Evolutionary conservation across 53 echinoderm and acorn worm species (phyloP).

Genomic region (Echinometra lucunter): DNA sequence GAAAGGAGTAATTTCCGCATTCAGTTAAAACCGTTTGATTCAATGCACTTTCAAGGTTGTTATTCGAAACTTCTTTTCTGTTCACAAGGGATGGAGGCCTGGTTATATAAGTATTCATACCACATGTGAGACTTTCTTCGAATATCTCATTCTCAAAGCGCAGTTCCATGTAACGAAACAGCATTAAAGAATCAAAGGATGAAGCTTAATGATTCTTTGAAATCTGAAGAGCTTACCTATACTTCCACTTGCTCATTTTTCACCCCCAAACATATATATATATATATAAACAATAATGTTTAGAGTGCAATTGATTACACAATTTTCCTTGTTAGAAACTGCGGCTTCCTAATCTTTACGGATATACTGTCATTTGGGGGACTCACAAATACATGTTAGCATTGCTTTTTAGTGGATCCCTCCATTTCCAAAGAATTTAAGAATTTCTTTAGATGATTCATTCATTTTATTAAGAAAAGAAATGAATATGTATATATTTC

Average conservation of each 20-base stretch:
- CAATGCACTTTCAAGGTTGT: neutral
- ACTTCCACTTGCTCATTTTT: neutral
- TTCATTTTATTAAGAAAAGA: too few species aligned
- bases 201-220: neutral
- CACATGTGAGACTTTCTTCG: neutral
- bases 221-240: neutral
- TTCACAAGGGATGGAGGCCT: neutral
- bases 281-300: too few species aligned
- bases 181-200: neutral
- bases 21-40: neutral
- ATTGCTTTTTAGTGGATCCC: too few species aligned
- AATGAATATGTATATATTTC: too few species aligned
- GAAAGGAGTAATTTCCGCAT: conserved; percentile 12
- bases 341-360: too few species aligned
- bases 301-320: too few species aligned
- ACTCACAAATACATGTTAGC: too few species aligned
- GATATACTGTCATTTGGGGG: too few species aligned
- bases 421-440: too few species aligned
- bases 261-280: neutral
- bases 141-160: neutral
- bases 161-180: neutral
- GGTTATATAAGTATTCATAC: neutral
- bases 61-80: neutral
- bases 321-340: too few species aligned
- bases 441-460: too few species aligned